Conservation (phyloP, 2,797 vertebrate species). For the Ceyx erithaca region DNA sequence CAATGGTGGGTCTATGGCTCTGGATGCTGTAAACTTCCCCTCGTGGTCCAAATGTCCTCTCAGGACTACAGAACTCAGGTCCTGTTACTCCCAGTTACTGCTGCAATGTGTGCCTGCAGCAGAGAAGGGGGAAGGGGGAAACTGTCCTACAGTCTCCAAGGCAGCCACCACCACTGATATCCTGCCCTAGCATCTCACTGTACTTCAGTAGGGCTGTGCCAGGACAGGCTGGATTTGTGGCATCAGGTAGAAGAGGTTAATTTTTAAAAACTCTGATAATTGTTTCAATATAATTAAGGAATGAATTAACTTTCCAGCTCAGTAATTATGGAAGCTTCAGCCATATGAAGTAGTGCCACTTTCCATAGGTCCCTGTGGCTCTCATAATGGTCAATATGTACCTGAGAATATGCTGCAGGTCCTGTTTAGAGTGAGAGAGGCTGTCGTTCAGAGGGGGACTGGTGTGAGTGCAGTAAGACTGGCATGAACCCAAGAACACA, state of each 20-base stretch:
- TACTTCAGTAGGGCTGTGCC: not conserved
- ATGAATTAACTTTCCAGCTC: slow-evolving; percentile 24
- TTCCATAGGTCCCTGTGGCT: not conserved
- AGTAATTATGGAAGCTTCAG: not conserved
- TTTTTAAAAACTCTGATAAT: not conserved
- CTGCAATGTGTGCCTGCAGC: fast-evolving
- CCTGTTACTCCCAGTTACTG: not conserved
- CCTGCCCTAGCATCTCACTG: not conserved
- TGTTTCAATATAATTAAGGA: not conserved
- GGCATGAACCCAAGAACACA: not conserved
- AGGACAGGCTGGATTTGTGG: not conserved
- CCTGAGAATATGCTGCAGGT: not conserved
- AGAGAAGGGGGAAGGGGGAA: not conserved
- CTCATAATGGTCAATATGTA: not conserved
- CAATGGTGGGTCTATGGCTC: not conserved
- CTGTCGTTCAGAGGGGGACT: fast-evolving
- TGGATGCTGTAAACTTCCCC: not conserved
- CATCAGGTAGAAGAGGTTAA: not conserved
- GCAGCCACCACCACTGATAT: fast-evolving
- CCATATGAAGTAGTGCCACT: not conserved
- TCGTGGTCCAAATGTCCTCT: fast-evolving
- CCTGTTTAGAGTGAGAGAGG: not conserved
- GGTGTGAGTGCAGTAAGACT: not conserved
- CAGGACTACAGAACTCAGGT: not conserved
- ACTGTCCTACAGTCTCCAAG: not conserved